These are phyloP conservation scores for Karalla daura DNA, from an alignment of 2,797 vertebrate genomes.

Conservation along the genomic window DNA sequence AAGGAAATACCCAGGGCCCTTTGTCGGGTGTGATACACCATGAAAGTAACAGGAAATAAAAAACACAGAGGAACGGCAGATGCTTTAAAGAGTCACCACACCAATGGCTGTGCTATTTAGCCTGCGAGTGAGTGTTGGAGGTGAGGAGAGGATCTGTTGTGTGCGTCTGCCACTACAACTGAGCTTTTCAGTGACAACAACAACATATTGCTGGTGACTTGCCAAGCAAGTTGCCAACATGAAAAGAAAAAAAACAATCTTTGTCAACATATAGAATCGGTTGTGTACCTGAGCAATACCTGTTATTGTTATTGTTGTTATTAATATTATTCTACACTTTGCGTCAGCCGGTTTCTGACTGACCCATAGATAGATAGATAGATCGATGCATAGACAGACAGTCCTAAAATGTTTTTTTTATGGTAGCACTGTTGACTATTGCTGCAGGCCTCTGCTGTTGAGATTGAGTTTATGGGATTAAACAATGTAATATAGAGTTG, in stretches of 20 bases:
- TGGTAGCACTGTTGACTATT: too few relatives aligned
- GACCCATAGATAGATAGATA: too few relatives aligned
- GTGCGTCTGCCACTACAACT: background rate
- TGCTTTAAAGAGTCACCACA: background rate
- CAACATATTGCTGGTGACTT: background rate
- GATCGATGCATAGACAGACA: too few relatives aligned
- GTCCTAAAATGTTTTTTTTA: too few relatives aligned
- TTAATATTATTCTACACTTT: too few relatives aligned
- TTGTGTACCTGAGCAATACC: too few relatives aligned
- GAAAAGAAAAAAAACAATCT: background rate
- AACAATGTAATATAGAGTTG: background rate
- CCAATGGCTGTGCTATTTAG: slow-evolving; percentile 12
- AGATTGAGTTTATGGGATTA: slow-evolving; percentile 31
- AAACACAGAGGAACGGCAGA: background rate
- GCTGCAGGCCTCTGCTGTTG: too few relatives aligned
- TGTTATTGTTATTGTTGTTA: too few relatives aligned
- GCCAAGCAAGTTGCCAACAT: too few relatives aligned
- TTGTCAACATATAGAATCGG: too few relatives aligned
- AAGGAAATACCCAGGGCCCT: background rate
- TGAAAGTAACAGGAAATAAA: slow-evolving; percentile 1
- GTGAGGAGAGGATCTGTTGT: slow-evolving; percentile 4
- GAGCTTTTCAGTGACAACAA: background rate
- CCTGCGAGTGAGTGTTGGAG: background rate
- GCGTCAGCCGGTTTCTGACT: too few relatives aligned
- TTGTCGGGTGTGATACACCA: slow-evolving; percentile 20